Evolutionary conservation across 2,797 vertebrate genomes (phyloP).

Genomic region (Cossypha heuglini): DNA sequence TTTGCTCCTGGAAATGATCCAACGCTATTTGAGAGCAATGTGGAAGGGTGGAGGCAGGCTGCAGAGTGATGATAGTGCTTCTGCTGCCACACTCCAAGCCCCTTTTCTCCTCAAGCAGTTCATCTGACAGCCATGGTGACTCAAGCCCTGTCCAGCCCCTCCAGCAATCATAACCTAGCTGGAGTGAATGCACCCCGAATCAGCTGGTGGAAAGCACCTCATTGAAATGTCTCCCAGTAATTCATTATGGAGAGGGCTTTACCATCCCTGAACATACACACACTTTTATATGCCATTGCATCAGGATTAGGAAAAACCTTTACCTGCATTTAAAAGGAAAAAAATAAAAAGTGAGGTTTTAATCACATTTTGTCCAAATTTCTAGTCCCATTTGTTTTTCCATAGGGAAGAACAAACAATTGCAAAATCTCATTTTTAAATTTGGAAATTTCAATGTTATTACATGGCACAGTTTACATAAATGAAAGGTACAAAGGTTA

Average conservation of each 20-base stretch:
- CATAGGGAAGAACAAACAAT: not conserved
- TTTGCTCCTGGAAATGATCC: constrained; percentile 74
- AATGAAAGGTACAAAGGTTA: not conserved
- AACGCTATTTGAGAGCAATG: constrained; percentile 69
- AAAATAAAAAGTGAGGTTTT: not conserved
- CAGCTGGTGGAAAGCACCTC: not conserved
- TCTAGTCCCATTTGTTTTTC: not conserved
- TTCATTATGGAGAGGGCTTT: not conserved
- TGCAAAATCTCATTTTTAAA: not conserved
- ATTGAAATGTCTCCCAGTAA: not conserved
- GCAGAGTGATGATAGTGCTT: not conserved
- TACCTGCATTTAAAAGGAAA: not conserved
- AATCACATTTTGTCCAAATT: not conserved
- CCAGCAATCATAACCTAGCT: constrained; percentile 49
- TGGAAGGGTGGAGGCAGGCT: constrained; percentile 56
- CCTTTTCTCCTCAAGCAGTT: constrained; percentile 19
- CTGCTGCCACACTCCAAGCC: constrained; percentile 18
- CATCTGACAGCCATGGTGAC: constrained; percentile 52
- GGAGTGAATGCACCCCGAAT: not conserved
- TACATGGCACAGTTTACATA: not conserved
- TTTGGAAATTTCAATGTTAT: not conserved
- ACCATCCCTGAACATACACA: not conserved
- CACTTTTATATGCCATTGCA: not conserved
- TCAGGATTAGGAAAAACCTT: not conserved
- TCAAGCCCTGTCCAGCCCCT: constrained; percentile 42